These are phyloP conservation scores for Lycocorax pyrrhopterus DNA, from an alignment of 2,113 vertebrate genomes.

Conservation along the genomic window DNA sequence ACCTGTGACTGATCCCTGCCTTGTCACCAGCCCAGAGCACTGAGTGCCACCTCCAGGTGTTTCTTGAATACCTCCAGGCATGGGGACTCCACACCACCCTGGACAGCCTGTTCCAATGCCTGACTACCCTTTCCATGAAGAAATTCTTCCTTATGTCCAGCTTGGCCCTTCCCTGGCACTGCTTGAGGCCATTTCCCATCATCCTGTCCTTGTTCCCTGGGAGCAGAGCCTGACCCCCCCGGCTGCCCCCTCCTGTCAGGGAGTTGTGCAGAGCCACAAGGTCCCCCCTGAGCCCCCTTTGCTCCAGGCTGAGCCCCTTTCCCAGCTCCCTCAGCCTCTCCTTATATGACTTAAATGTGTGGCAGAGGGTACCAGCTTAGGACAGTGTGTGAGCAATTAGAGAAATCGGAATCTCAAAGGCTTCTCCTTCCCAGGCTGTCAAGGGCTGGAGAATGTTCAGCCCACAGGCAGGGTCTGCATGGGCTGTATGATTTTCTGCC, in stretches of 20 bases:
- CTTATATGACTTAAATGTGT: neutral
- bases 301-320: neutral
- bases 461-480: neutral
- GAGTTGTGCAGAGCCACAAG: neutral
- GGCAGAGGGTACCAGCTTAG: neutral
- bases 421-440: neutral
- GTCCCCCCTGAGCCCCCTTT: neutral
- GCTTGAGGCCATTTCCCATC: neutral
- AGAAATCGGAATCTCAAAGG: neutral
- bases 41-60: fast-evolving
- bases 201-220: neutral
- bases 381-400: neutral
- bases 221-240: fast-evolving
- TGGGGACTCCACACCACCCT: fast-evolving
- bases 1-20: fast-evolving
- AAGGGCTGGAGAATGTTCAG: neutral
- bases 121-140: neutral
- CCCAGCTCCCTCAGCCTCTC: neutral
- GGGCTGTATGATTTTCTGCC: neutral
- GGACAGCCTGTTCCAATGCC: neutral
- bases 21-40: neutral
- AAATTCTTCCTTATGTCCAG: neutral
- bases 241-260: neutral
- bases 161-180: neutral
- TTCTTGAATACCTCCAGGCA: neutral